Evolutionary conservation across 1,140 invertebrate genomes (phyloP), one percentile per base, ranked within the genome.

Genomic region (Lasaia peninsularis): DNA sequence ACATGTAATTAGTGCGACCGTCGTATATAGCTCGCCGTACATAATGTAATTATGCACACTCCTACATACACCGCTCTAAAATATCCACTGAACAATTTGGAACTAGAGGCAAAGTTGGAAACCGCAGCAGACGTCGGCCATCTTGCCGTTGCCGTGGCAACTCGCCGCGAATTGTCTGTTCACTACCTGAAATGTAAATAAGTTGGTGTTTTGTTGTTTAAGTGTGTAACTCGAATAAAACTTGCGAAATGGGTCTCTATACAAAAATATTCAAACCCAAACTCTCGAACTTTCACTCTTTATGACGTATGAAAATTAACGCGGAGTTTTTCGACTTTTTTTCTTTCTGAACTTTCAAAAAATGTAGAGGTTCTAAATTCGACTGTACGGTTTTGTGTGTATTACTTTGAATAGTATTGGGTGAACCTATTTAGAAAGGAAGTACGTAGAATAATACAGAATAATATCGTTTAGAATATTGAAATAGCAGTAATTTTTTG

Each of bases 31-130:
- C 71, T 68, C 71, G 67, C 55, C 64, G 76, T 85, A 88, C 63
- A 88, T 86, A 86, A 86, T 79, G 73, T 88, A 88, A 88, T 88
- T 86, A 85, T 86, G 73, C 78, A 82, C 73, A 65, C 65, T 76
- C 73, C 71, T 85, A 81, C 81, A 85, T 80, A 83, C 71, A 78
- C 69, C 63, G 73, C 71, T 84, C 85, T 80, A 74, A 83, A 87
- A 87, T 77, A 81, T 82, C 44, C 44, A 48, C 68, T 67, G 74
- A 88, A 88, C 83, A 86, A 88, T 88, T 88, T 84, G 83, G 80
- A 86, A 84, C 81, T 86, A 80, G 75, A 81, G 69, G 65, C 78
- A 70, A 82, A 87, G 75, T 84, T 86, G 75, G 75, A 66, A 78
- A 84, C 80, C 78, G 74, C 80, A 79, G 73, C 73, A 83, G 80